Conservation (phyloP, 1,140 invertebrate genomes). For the Paralvinella palmiformis region DNA sequence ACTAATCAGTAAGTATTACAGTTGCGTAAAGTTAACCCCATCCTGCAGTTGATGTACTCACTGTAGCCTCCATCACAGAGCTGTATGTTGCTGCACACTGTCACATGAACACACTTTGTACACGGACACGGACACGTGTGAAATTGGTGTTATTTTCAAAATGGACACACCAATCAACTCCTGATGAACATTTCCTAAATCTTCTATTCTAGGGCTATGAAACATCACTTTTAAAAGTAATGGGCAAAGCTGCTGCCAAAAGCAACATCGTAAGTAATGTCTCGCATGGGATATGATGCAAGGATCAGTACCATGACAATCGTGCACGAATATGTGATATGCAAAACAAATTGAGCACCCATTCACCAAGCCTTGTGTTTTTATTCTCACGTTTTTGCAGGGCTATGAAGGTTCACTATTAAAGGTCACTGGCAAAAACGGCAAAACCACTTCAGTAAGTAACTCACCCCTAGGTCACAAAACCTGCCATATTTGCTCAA, state of each 20-base stretch:
- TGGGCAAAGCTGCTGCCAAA: conserved; percentile 45
- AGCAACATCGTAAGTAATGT: conserved; percentile 44
- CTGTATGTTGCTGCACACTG: no score
- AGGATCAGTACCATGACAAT: background rate
- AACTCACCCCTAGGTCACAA: conserved; percentile 16
- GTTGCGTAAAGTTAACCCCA: no score
- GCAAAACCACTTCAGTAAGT: conserved; percentile 98
- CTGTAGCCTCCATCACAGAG: no score
- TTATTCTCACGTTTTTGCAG: conserved; percentile 28
- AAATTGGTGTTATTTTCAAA: no score
- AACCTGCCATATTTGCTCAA: no score
- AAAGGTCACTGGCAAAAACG: conserved; percentile 99
- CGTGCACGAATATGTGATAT: background rate
- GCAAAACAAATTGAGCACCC: background rate
- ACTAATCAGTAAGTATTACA: no score
- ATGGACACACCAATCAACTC: no score
- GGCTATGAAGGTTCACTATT: conserved; percentile 89
- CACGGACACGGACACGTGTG: no score
- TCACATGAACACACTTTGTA: no score
- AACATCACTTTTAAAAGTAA: conserved; percentile 48
- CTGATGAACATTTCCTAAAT: background rate
- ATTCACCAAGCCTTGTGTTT: background rate
- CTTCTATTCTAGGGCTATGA: conserved; percentile 66
- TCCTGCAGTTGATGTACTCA: no score
- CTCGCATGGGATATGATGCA: background rate